Percentiles rank a stretch among this genome's conserved stretches.
phyloP scores from a whole-genome alignment of 2,797 vertebrate genomes.

The Macrochelys suwanniensis region DNA sequence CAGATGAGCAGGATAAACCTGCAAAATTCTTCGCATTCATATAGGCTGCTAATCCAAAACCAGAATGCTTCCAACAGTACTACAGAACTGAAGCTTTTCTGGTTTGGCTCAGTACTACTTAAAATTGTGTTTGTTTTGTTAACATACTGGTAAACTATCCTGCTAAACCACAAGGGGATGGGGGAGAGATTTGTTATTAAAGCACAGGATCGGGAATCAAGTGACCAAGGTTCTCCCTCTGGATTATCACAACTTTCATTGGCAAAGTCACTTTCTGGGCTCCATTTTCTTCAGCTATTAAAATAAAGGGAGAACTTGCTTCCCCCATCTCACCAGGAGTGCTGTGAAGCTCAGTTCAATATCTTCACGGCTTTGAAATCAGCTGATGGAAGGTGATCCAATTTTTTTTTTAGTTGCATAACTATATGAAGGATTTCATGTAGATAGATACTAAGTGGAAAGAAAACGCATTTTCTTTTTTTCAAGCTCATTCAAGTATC shows the following conservation, averaged over 20 bases:
- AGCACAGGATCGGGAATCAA: background rate
- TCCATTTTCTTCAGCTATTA: slow-evolving; percentile 11
- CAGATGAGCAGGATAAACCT: background rate
- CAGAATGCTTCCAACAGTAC: background rate
- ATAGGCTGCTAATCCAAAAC: background rate
- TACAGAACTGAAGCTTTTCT: background rate
- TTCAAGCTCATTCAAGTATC: background rate
- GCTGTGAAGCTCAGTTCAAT: background rate
- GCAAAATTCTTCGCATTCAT: background rate
- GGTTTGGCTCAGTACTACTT: background rate
- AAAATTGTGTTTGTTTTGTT: background rate
- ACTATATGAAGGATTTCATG: background rate
- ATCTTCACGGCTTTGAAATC: background rate
- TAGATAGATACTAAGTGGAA: background rate
- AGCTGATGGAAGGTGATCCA: background rate
- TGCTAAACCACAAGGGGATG: background rate
- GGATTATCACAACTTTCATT: background rate
- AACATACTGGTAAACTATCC: background rate
- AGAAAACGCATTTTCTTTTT: background rate
- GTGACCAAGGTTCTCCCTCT: background rate
- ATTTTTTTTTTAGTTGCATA: background rate
- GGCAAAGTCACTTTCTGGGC: background rate
- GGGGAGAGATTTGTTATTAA: background rate
- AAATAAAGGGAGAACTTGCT: slow-evolving; percentile 11
- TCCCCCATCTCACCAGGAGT: background rate